These are phyloP conservation scores for Heteromormyrus szaboi DNA, from an alignment of 2,797 vertebrate species.

Conservation along the genomic window DNA sequence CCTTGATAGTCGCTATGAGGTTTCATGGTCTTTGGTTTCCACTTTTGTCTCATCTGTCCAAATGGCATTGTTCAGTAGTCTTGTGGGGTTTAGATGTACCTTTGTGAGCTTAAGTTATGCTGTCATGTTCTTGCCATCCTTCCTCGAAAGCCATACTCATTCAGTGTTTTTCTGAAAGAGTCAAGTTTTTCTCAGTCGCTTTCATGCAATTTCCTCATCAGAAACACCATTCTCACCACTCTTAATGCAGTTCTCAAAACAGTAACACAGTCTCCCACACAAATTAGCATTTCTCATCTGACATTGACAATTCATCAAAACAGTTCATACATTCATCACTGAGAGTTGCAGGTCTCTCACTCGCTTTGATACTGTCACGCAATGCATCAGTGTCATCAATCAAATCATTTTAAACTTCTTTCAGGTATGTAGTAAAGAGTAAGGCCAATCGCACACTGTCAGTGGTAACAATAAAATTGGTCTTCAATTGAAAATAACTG, in stretches of 20 bases:
- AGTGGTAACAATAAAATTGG: background rate
- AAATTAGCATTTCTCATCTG: background rate
- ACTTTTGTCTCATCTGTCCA: background rate
- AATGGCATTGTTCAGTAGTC: background rate
- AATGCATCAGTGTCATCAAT: background rate
- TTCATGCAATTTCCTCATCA: background rate
- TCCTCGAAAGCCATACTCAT: background rate
- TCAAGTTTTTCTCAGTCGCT: background rate
- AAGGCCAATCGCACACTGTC: background rate
- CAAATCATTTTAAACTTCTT: background rate
- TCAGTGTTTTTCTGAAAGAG: background rate
- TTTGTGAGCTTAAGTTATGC: background rate
- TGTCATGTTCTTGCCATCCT: background rate
- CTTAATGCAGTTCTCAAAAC: background rate
- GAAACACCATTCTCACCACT: background rate
- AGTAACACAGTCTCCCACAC: background rate
- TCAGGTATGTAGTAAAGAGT: background rate
- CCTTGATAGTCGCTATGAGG: background rate
- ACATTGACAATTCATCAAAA: background rate
- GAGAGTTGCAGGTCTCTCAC: background rate
- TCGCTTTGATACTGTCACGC: background rate
- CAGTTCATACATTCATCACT: background rate
- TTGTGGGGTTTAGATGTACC: background rate
- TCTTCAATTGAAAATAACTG: background rate
- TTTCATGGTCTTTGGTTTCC: background rate